Conservation (phyloP, 1,140 invertebrate genomes). For the Lysiphlebus fabarum region DNA sequence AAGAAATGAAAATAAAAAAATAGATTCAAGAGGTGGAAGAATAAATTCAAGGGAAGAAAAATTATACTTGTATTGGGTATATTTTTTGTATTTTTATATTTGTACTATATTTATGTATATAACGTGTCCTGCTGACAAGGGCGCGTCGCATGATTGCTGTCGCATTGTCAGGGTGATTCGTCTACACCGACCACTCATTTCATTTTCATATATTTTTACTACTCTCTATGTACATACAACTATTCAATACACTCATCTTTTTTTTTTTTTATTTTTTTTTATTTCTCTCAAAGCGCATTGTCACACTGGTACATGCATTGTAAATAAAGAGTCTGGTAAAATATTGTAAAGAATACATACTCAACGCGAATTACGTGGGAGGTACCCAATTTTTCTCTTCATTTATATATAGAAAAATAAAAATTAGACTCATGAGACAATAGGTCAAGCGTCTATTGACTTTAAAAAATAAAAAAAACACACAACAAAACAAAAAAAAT, state of each 20-base stretch:
- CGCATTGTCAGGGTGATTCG: slow-evolving; percentile 46
- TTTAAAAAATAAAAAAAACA: slow-evolving; percentile 39
- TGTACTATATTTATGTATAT: too few species aligned
- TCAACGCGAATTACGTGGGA: slow-evolving; percentile 35
- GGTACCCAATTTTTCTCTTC: slow-evolving; percentile 26
- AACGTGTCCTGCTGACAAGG: slow-evolving; percentile 47
- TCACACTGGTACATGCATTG: too few species aligned
- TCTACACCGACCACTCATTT: slow-evolving; percentile 32
- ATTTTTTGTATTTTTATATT: too few species aligned
- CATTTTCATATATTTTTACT: not conserved
- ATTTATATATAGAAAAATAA: slow-evolving; percentile 27
- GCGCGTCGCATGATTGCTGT: slow-evolving; percentile 54
- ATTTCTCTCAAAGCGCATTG: too few species aligned
- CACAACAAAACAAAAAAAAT: too few species aligned
- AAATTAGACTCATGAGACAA: slow-evolving; percentile 56
- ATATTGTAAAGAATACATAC: too few species aligned
- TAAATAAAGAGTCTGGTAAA: too few species aligned
- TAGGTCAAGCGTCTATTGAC: slow-evolving; percentile 56
- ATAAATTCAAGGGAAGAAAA: slow-evolving; percentile 27
- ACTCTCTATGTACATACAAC: slow-evolving; percentile 2
- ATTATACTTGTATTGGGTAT: slow-evolving; percentile 19
- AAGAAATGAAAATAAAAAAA: slow-evolving; percentile 10
- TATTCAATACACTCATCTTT: not conserved
- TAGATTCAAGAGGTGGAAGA: slow-evolving; percentile 28
- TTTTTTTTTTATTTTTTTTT: too few species aligned